Conservation (phyloP, 35 echinoderm and acorn worm species). For the Apostichopus japonicus region DNA sequence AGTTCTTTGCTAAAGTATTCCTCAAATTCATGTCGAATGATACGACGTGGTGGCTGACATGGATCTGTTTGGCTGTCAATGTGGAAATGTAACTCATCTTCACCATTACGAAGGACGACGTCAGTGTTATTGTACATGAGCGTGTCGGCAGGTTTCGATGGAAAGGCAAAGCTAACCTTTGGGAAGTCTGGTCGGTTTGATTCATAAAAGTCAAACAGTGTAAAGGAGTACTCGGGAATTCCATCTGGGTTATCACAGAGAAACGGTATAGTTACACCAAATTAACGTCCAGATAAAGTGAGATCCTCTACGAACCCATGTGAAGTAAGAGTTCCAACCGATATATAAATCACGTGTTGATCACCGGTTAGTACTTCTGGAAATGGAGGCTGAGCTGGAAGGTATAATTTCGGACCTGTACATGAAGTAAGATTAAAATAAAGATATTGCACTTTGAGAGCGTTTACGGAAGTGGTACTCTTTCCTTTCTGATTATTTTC, state of each 20-base stretch:
- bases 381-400: not conserved
- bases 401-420: constrained; percentile 5
- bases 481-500: too few relatives aligned
- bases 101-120: not conserved
- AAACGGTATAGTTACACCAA: not conserved
- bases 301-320: not conserved
- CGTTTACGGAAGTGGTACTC: too few relatives aligned
- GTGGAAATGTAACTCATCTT: not conserved
- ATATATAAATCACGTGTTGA: not conserved
- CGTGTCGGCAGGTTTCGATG: not conserved
- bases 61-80: not conserved
- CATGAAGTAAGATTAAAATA: too few relatives aligned
- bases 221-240: not conserved
- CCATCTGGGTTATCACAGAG: not conserved
- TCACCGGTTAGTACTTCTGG: not conserved
- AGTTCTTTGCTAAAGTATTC: not conserved
- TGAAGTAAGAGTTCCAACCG: not conserved
- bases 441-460: too few relatives aligned
- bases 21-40: not conserved
- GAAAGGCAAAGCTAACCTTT: not conserved
- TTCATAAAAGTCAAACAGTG: not conserved
- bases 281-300: not conserved
- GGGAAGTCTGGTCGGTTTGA: not conserved
- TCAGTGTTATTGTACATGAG: not conserved
- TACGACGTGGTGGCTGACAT: not conserved